Conservation (phyloP, 1,140 invertebrate genomes). For the Rhopalosiphum padi region DNA sequence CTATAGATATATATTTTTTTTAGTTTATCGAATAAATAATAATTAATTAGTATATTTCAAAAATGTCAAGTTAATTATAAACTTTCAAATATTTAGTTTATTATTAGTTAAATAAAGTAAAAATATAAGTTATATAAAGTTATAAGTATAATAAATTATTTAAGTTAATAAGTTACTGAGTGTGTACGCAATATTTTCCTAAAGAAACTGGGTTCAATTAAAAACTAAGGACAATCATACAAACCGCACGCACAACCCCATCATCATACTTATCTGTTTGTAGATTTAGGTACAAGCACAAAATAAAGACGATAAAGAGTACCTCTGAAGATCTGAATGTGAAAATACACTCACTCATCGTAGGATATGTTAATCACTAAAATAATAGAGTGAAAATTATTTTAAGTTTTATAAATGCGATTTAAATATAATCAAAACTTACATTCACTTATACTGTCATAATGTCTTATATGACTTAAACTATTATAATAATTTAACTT, state of each 20-base stretch:
- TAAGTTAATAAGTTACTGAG: neutral
- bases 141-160: neutral
- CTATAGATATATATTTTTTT: neutral
- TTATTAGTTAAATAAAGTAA: neutral
- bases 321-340: neutral
- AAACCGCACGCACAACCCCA: neutral
- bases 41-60: constrained; percentile 21
- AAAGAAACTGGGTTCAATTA: neutral
- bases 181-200: neutral
- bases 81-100: neutral
- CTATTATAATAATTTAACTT: neutral
- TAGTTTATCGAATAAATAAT: neutral
- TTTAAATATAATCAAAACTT: neutral
- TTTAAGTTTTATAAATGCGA: neutral
- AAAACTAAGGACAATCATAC: neutral
- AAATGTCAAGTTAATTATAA: neutral
- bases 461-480: neutral
- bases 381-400: neutral
- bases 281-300: constrained; percentile 1
- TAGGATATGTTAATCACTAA: neutral
- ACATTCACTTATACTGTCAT: neutral
- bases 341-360: neutral
- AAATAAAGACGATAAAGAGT: neutral
- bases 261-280: neutral
- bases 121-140: neutral